Percentiles rank a stretch among this genome's conserved stretches.
Conservation (phyloP, 2,888 invertebrate genomes). For the Nomada fabriciana region DNA sequence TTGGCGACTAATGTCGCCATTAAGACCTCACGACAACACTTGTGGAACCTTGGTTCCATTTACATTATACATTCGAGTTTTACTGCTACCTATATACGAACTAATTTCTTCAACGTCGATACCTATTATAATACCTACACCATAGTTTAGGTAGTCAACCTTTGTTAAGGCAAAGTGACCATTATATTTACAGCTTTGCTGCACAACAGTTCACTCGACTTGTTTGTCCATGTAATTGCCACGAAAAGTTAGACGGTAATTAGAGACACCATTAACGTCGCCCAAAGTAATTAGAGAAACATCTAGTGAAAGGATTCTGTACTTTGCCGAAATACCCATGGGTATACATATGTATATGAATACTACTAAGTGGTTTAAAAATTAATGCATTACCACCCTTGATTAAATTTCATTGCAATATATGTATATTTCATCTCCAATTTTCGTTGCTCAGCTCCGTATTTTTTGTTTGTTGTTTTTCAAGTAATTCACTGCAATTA, state of each 20-base stretch:
- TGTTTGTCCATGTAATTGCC: background rate
- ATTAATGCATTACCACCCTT: background rate
- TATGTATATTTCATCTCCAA: no score
- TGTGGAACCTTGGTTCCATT: background rate
- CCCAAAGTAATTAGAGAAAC: background rate
- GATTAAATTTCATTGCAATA: background rate
- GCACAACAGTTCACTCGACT: background rate
- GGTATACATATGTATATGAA: no score
- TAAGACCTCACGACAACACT: constrained; percentile 5
- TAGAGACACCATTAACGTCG: background rate
- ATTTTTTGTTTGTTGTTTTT: no score
- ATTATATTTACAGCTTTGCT: background rate
- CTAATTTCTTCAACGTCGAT: background rate
- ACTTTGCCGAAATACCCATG: background rate
- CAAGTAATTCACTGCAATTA: background rate
- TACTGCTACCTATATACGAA: background rate
- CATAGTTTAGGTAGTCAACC: no score
- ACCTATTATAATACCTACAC: background rate
- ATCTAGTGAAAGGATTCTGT: background rate
- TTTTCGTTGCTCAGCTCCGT: background rate
- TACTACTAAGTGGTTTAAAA: background rate
- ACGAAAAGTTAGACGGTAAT: background rate
- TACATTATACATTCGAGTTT: background rate
- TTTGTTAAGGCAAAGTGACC: background rate
- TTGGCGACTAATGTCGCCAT: constrained; percentile 9